Conservation (phyloP, 1,140 invertebrate species). For the Lineus longissimus region DNA sequence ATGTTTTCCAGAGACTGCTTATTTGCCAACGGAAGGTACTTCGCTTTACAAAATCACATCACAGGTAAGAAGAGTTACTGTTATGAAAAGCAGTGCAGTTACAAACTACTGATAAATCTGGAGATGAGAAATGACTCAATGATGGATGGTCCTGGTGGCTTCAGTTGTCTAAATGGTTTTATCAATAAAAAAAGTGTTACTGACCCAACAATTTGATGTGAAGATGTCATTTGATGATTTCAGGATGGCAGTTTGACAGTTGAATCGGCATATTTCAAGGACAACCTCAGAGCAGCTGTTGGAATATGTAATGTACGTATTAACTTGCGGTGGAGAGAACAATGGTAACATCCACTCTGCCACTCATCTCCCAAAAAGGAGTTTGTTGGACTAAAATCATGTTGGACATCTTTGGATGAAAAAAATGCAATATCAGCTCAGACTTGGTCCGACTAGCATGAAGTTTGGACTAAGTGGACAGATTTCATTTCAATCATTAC, state of each 20-base stretch:
- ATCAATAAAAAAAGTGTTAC: not conserved
- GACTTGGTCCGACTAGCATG: not conserved
- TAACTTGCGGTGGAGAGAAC: no score
- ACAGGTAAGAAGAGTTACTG: slow-evolving; percentile 28
- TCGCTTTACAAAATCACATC: slow-evolving; percentile 20
- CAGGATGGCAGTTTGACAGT: slow-evolving; percentile 10
- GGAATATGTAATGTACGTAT: slow-evolving; percentile 57
- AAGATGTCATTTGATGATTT: not conserved
- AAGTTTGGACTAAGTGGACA: not conserved
- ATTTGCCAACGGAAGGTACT: not conserved
- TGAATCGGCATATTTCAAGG: slow-evolving; percentile 57
- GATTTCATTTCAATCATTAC: slow-evolving; percentile 6
- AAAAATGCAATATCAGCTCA: not conserved
- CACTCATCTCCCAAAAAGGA: not conserved
- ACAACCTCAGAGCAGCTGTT: slow-evolving; percentile 53
- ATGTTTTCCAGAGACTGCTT: slow-evolving; percentile 23
- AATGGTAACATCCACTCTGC: no score
- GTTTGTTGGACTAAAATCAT: no score
- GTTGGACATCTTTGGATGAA: no score
- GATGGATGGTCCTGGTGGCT: no score
- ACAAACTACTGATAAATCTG: no score
- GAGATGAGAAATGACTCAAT: no score
- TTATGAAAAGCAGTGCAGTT: no score
- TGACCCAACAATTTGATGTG: not conserved
- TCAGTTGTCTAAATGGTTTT: no score